Evolutionary conservation across 2,888 invertebrate species (phyloP).

Genomic region (Periphyllus acericola): DNA sequence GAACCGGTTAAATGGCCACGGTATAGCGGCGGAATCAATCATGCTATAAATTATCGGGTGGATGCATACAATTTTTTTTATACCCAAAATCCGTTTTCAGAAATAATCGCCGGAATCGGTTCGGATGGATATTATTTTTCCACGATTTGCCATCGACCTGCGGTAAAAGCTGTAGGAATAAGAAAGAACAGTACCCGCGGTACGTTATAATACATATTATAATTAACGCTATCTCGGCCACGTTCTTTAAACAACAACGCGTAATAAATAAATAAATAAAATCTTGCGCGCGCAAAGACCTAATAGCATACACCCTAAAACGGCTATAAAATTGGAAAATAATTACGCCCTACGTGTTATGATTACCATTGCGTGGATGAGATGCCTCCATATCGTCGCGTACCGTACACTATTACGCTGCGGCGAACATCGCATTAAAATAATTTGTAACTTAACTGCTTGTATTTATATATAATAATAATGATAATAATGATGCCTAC

Average conservation of each 20-base stretch:
- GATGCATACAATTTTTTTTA: background rate
- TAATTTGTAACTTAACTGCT: background rate
- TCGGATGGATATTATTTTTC: background rate
- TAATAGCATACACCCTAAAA: background rate
- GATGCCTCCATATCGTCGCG: background rate
- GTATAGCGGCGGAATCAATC: background rate
- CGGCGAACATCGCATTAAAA: background rate
- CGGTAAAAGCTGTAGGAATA: background rate
- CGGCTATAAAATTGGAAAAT: background rate
- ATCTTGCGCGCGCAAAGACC: background rate
- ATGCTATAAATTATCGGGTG: background rate
- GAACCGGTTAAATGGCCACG: background rate
- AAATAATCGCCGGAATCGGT: background rate
- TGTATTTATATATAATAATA: background rate
- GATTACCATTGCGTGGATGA: background rate
- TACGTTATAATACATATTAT: background rate
- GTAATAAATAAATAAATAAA: background rate
- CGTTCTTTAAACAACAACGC: background rate
- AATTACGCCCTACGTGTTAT: background rate
- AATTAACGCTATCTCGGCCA: background rate
- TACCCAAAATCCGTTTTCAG: background rate
- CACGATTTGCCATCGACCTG: background rate
- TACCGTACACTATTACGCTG: background rate
- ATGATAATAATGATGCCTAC: background rate
- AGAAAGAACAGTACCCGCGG: background rate